A percentile compares a stretch with the other conserved stretches of the same genome.
Evolutionary conservation across 2,113 vertebrate species (phyloP).

Genomic region (Myodes glareolus): DNA sequence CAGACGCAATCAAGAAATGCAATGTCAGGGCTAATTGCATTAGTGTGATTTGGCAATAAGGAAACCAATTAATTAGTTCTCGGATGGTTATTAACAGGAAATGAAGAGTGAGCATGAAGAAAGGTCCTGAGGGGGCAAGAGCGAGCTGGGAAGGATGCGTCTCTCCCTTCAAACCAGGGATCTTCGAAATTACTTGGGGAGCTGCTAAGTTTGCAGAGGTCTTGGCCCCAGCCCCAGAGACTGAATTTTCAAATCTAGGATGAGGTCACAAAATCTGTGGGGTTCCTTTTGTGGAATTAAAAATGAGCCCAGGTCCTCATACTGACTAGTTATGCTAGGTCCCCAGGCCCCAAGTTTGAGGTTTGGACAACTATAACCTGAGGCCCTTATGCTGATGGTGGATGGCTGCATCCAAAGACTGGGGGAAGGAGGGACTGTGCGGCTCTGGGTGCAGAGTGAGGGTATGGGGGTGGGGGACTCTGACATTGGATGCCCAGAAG

Average conservation of each 20-base stretch:
- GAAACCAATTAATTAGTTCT: slow-evolving; percentile 62
- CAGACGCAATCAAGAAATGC: slow-evolving; percentile 9
- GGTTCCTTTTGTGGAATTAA: not conserved
- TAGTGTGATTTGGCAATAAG: slow-evolving; percentile 45
- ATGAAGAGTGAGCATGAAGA: not conserved
- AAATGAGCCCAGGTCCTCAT: not conserved
- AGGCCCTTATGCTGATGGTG: not conserved
- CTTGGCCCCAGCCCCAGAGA: not conserved
- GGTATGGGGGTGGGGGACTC: not conserved
- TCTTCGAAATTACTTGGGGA: not conserved
- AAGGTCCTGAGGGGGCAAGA: not conserved
- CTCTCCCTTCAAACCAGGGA: not conserved
- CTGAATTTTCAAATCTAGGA: slow-evolving; percentile 7
- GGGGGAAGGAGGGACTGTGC: not conserved
- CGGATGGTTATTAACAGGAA: slow-evolving; percentile 54
- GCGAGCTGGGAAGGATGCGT: not conserved
- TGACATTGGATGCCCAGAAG: not conserved
- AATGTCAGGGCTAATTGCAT: slow-evolving; percentile 2
- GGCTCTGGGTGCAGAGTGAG: not conserved
- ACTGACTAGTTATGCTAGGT: not conserved
- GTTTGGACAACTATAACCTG: not conserved
- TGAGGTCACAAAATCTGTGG: not conserved
- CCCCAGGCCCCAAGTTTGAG: not conserved
- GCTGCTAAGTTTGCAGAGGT: not conserved
- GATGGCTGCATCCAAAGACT: not conserved